These are phyloP conservation scores for Calypte anna DNA, from an alignment of 2,113 vertebrate species.

Conservation along the genomic window DNA sequence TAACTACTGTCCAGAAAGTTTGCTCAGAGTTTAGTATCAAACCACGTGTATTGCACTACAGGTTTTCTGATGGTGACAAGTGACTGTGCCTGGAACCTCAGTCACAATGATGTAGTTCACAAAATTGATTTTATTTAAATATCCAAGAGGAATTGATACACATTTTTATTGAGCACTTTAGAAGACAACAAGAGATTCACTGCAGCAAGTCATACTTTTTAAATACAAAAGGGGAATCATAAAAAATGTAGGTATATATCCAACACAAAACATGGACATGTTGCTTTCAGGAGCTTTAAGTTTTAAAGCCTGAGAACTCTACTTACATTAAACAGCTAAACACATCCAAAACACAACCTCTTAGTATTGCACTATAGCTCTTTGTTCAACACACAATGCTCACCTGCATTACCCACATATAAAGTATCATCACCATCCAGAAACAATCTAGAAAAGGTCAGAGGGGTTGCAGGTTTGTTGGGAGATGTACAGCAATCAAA, in stretches of 20 bases:
- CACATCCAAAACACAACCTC: neutral
- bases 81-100: neutral
- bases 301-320: neutral
- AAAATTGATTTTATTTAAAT: constrained; percentile 9
- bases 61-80: neutral
- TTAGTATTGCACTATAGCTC: constrained; percentile 31
- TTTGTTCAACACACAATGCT: neutral
- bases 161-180: constrained; percentile 19
- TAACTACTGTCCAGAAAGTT: neutral
- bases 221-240: constrained; percentile 10
- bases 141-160: neutral
- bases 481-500: neutral
- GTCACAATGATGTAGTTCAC: neutral
- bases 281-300: neutral
- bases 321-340: neutral
- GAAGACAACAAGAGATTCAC: neutral
- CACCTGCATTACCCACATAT: neutral
- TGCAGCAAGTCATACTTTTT: neutral
- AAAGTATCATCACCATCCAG: neutral
- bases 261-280: neutral
- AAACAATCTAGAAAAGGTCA: neutral
- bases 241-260: neutral
- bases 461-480: neutral
- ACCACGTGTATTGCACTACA: neutral
- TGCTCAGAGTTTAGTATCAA: neutral